Evolutionary conservation across 1,140 invertebrate genomes (phyloP).

Genomic region (Chymomyza costata): DNA sequence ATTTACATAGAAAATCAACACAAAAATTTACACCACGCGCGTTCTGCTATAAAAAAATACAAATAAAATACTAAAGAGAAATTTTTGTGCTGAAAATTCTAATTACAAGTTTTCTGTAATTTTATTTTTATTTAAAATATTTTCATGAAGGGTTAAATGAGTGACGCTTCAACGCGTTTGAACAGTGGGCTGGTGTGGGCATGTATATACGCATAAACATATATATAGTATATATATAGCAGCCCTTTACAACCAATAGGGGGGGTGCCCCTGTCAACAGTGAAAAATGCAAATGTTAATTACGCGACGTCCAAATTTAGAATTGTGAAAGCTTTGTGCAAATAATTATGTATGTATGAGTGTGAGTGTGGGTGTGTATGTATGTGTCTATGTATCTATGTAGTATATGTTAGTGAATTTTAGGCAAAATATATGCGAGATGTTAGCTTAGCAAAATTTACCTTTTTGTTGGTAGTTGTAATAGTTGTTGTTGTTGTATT

Average conservation of each 20-base stretch:
- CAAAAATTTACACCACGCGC: constrained; percentile 3
- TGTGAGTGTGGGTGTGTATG: constrained; percentile 19
- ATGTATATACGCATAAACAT: constrained; percentile 15
- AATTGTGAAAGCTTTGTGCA: constrained; percentile 50
- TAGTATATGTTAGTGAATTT: constrained; percentile 14
- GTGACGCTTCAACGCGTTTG: constrained; percentile 9
- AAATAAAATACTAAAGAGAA: no score
- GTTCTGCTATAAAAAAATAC: no score
- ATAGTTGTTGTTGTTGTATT: constrained; percentile 27
- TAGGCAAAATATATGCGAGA: constrained; percentile 6
- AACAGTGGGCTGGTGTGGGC: not conserved
- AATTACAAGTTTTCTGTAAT: constrained; percentile 18
- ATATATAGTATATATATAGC: no score
- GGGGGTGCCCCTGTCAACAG: constrained; percentile 3
- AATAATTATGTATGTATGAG: constrained; percentile 41
- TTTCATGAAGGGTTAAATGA: constrained; percentile 29
- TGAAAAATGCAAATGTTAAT: constrained; percentile 66
- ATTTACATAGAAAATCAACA: not conserved
- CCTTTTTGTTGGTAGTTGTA: constrained; percentile 53
- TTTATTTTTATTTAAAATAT: no score
- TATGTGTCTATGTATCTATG: constrained; percentile 1
- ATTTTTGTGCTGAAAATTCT: constrained; percentile 20
- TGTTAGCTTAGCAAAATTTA: constrained; percentile 47
- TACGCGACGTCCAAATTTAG: constrained; percentile 46
- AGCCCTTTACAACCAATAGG: no score